phyloP scores from a whole-genome alignment of 2,797 vertebrate species.

The Crenuchus spilurus region DNA sequence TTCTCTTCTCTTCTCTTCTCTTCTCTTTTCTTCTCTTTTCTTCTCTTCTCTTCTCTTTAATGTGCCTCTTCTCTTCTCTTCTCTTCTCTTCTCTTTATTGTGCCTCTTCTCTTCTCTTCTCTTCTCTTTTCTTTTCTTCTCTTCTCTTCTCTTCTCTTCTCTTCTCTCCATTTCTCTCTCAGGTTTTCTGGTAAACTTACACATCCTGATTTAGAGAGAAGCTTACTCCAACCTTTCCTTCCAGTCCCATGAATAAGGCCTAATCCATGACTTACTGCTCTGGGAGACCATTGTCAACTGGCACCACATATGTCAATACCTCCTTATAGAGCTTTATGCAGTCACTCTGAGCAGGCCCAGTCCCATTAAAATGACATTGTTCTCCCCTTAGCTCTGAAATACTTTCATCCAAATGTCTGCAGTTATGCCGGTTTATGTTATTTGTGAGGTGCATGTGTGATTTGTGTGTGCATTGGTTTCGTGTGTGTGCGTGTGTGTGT shows the following conservation, averaged over 20 bases:
- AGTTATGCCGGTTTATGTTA: conserved; percentile 44
- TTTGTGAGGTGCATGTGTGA: conserved; percentile 56
- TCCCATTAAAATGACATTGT: conserved; percentile 51
- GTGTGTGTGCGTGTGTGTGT: conserved; percentile 19
- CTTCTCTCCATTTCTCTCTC: neutral
- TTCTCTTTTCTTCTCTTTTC: neutral
- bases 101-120: too few species aligned
- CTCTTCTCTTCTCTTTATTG: neutral
- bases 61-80: neutral
- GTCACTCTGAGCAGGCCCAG: conserved; percentile 22
- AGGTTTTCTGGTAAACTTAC: neutral
- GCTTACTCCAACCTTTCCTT: conserved; percentile 15
- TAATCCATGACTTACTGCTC: neutral
- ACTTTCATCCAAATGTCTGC: conserved; percentile 50
- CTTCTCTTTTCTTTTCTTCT: neutral
- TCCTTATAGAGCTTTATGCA: conserved; percentile 35
- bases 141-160: neutral
- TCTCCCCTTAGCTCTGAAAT: conserved; percentile 43
- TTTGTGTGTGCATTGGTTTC: conserved; percentile 45
- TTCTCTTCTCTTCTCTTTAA: neutral
- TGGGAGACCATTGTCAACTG: conserved; percentile 25
- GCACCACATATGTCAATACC: conserved; percentile 45
- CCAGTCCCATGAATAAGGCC: neutral
- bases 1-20: neutral
- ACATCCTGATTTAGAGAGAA: conserved; percentile 1